Evolutionary conservation across 2,888 invertebrate species (phyloP), one percentile per base, ranked within the genome.

Genomic region (Drosophila quinaria): DNA sequence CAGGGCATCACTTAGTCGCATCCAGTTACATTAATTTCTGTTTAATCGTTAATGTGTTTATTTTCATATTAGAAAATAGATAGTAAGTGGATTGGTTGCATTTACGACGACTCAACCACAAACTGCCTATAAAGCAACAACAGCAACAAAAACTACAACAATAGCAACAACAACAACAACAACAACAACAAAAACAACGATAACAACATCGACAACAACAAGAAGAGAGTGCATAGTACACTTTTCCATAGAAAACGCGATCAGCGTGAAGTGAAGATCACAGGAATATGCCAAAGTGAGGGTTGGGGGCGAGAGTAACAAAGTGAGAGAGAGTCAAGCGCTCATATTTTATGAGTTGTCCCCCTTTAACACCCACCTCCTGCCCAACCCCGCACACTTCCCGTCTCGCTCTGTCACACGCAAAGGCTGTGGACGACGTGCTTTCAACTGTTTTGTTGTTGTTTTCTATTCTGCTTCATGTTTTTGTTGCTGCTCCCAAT

Each of bases 201-300:
- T 39, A 51, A 58, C 47, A 65, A 52, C 52, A 59, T 10, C 54
- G 44, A 49, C 42, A 70, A 54, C 22, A 70, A 52, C 41, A 46
- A 39, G 41, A 47, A 44, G 31, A 15, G 63, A 82, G 88, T 86
- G 78, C 83, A 83, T 70, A 88, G 83, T 88, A 88, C 83, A 87
- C 56, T 58, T 59, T 55, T 51, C 46, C 66, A 37, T 44, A 44
- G 39, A 29, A 49, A 46, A 44, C 22, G 35, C 39, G 62, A 65
- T 75, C 65, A 35, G 15, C 42, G 61, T 33, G 50, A 52, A 22
- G n/a, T 15, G 31, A 33, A 25, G 54, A 54, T 37, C 15, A 41
- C 31, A 31, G 31, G 54, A 54, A 54, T 5, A 51, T 37, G 47
- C 1, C 15, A 50, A 41, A 9, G 46, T 11, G 15, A 42, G 31